Evolutionary conservation across 2,888 invertebrate genomes (phyloP).

Genomic region (Epistrophe grossulariae): DNA sequence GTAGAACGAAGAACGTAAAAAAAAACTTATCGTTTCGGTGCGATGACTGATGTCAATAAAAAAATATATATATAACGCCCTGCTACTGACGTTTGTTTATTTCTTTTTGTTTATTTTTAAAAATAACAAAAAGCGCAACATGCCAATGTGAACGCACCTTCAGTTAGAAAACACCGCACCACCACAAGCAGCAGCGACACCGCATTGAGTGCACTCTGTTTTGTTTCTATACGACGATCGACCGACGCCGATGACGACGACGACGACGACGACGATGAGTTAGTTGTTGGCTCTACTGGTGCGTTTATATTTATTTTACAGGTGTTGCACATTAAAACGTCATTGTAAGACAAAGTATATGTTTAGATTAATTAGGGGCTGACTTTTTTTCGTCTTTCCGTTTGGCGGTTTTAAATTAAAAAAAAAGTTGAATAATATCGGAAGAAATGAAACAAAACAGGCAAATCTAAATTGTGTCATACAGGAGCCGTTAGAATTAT

Average conservation of each 20-base stretch:
- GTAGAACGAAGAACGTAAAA: conserved; percentile 4
- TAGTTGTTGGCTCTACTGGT: conserved; percentile 50
- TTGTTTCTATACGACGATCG: conserved; percentile 4
- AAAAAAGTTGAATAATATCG: conserved; percentile 42
- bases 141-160: conserved; percentile 65
- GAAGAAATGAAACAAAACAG: conserved; percentile 8
- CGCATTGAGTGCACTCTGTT: conserved; percentile 44
- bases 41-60: conserved; percentile 57
- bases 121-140: conserved; percentile 48
- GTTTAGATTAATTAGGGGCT: conserved; percentile 62
- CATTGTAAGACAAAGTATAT: conserved; percentile 58
- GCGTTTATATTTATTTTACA: conserved; percentile 49
- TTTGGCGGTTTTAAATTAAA: conserved; percentile 42
- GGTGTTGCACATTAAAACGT: conserved; percentile 74
- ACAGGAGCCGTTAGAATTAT: background rate
- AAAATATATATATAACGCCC: conserved; percentile 34
- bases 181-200: conserved; percentile 34
- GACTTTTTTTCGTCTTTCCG: conserved; percentile 16
- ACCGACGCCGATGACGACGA: too few species aligned
- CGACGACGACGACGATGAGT: background rate
- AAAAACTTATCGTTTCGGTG: conserved; percentile 21
- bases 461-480: conserved; percentile 28
- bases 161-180: conserved; percentile 21
- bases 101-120: conserved; percentile 17
- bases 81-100: conserved; percentile 46